phyloP scores from a whole-genome alignment of 92 coral and sea anemone species.

The Anthopleura xanthogrammica region DNA sequence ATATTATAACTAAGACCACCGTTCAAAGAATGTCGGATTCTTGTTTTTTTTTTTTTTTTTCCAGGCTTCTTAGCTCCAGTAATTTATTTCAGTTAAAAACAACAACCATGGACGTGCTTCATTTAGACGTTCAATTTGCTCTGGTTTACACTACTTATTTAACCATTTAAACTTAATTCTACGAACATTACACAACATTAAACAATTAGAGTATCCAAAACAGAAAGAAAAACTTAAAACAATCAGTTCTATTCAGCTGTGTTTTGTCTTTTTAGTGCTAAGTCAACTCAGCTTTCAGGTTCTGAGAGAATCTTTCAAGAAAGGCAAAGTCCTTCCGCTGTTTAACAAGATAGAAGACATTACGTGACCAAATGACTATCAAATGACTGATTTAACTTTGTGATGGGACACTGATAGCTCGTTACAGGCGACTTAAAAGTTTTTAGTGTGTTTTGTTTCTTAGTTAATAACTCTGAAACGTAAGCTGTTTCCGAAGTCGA shows the following conservation, averaged over 20 bases:
- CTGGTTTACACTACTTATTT: no score
- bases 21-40: no score
- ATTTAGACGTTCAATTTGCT: no score
- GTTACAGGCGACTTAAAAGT: not conserved
- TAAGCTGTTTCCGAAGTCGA: not conserved
- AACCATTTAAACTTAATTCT: no score
- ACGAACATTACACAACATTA: not conserved
- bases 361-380: not conserved
- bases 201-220: not conserved
- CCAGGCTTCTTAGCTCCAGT: no score
- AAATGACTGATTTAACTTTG: not conserved
- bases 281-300: not conserved
- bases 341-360: not conserved
- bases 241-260: not conserved
- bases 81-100: no score
- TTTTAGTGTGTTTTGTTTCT: not conserved
- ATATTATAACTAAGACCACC: no score
- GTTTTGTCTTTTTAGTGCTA: not conserved
- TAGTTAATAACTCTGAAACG: not conserved
- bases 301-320: not conserved
- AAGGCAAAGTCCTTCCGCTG: not conserved
- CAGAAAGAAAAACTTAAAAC: not conserved
- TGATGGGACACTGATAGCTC: not conserved
- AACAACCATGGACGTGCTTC: no score
- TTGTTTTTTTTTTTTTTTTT: no score